phyloP scores from a whole-genome alignment of 1,140 invertebrate species.

The Adelges cooleyi region DNA sequence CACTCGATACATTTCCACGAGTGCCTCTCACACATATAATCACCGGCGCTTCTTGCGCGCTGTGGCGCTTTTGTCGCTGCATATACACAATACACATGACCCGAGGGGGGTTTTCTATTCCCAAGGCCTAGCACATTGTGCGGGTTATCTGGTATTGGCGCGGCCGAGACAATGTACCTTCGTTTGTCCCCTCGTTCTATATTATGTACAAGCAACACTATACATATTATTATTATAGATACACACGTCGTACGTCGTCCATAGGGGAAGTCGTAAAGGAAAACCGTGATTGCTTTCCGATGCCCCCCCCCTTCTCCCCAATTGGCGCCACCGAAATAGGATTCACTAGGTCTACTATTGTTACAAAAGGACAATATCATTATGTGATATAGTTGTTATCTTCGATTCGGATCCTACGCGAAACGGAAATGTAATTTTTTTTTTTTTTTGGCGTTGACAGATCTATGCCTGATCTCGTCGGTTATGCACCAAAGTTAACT shows the following conservation, averaged over 20 bases:
- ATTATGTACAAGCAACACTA: too few relatives aligned
- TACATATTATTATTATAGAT: too few relatives aligned
- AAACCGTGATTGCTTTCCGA: slow-evolving; percentile 14
- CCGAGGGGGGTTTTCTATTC: too few relatives aligned
- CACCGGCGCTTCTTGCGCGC: not conserved
- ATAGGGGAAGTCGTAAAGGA: slow-evolving; percentile 9
- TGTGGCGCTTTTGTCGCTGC: too few relatives aligned
- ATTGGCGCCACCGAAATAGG: not conserved
- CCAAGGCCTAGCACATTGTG: too few relatives aligned
- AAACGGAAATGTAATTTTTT: not conserved
- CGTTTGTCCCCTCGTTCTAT: slow-evolving; percentile 8
- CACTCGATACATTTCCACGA: slow-evolving; percentile 1
- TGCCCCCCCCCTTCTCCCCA: not conserved
- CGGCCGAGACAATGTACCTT: slow-evolving; percentile 6
- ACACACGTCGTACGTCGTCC: not conserved
- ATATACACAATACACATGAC: too few relatives aligned
- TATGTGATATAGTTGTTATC: too few relatives aligned
- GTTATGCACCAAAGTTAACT: not conserved
- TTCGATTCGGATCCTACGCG: too few relatives aligned
- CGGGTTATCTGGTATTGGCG: not conserved
- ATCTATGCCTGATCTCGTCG: not conserved
- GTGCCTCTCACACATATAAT: not conserved
- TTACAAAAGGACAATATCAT: not conserved
- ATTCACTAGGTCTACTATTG: slow-evolving; percentile 9
- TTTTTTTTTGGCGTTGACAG: not conserved